These are phyloP conservation scores for Aplysia californica DNA, from an alignment of 1,140 invertebrate genomes.

Conservation along the genomic window DNA sequence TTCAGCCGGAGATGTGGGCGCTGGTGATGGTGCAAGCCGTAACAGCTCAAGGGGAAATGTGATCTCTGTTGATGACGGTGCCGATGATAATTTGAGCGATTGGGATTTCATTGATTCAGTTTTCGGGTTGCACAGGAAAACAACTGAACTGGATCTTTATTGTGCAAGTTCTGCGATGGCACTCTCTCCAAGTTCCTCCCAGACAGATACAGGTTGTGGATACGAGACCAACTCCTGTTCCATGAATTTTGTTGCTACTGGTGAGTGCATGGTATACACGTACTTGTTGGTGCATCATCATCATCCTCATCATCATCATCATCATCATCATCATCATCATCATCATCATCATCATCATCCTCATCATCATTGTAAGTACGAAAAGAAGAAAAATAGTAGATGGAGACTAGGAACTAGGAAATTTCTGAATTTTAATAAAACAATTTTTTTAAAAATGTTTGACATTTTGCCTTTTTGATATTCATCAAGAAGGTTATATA, in stretches of 20 bases:
- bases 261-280: not conserved
- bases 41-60: not conserved
- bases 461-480: not conserved
- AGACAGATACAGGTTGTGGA: not conserved
- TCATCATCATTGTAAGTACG: not conserved
- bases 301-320: not conserved
- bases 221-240: not conserved
- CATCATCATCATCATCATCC: not conserved
- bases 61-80: constrained; percentile 27
- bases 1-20: too few species aligned
- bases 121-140: not conserved
- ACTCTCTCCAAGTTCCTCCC: not conserved
- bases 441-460: not conserved
- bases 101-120: not conserved
- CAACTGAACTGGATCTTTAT: not conserved
- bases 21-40: too few species aligned
- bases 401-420: not conserved
- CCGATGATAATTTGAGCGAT: not conserved
- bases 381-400: not conserved
- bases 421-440: not conserved
- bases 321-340: not conserved
- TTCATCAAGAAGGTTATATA: not conserved
- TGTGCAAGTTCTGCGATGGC: not conserved
- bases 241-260: not conserved
- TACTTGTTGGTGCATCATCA: not conserved